These are phyloP conservation scores for Strix aluco DNA, from an alignment of 2,113 vertebrate genomes.

Conservation along the genomic window DNA sequence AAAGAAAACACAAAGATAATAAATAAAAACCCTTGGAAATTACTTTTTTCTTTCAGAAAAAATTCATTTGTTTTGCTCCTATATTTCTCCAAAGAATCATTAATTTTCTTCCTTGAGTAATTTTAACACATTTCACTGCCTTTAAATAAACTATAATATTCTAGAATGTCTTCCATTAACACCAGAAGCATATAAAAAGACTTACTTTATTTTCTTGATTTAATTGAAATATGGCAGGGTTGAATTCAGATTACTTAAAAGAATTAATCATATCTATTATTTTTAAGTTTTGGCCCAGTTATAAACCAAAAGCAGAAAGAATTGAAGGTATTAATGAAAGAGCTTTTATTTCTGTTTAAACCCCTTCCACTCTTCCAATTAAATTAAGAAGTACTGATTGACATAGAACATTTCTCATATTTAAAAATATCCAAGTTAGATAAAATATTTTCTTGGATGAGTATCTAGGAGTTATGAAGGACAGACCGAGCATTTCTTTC, in stretches of 20 bases:
- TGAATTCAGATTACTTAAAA: neutral
- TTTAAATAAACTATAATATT: neutral
- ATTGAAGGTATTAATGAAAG: neutral
- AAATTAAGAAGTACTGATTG: neutral
- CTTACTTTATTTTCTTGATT: neutral
- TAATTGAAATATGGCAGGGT: neutral
- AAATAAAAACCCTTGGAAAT: neutral
- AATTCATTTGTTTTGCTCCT: neutral
- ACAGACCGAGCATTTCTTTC: neutral
- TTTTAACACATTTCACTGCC: neutral
- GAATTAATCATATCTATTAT: neutral
- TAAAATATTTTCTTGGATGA: neutral
- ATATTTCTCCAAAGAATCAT: neutral
- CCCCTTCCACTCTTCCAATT: neutral
- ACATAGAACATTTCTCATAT: neutral
- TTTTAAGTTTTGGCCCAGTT: neutral
- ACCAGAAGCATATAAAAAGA: neutral
- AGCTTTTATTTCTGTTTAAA: neutral
- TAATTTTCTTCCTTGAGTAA: neutral
- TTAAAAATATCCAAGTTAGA: neutral
- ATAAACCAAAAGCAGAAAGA: neutral
- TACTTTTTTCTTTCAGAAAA: neutral
- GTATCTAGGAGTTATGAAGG: neutral
- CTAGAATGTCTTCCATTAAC: neutral
- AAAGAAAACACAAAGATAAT: neutral